Evolutionary conservation across 1,140 invertebrate species (phyloP).

Genomic region (Antheraea mylitta): DNA sequence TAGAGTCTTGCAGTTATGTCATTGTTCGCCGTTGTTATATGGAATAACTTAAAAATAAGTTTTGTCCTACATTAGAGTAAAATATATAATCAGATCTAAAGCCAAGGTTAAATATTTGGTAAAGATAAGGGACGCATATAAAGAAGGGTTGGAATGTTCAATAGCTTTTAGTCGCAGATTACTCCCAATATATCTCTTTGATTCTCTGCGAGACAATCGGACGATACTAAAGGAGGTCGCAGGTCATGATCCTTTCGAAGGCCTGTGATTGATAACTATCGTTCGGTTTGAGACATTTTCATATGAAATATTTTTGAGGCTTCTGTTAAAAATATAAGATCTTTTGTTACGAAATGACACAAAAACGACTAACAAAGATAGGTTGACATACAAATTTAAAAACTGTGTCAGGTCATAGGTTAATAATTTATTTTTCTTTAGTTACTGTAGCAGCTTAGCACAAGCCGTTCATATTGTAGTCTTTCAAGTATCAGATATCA

Average conservation of each 20-base stretch:
- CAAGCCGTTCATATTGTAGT: too few species aligned
- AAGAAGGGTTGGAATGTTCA: neutral
- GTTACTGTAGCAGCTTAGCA: too few species aligned
- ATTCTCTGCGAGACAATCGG: conserved; percentile 10
- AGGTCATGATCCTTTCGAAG: neutral
- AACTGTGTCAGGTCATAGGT: too few species aligned
- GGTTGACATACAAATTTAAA: too few species aligned
- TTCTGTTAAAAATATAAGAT: neutral
- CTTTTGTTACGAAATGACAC: neutral
- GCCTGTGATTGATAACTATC: neutral
- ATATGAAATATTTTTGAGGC: neutral
- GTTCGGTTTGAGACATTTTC: neutral
- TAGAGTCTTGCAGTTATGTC: too few species aligned
- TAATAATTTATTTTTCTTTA: too few species aligned
- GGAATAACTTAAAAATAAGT: too few species aligned
- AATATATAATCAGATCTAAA: neutral
- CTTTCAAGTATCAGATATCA: too few species aligned
- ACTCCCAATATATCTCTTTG: conserved; percentile 2
- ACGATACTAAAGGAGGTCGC: neutral
- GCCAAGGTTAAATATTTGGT: neutral
- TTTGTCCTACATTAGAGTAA: too few species aligned
- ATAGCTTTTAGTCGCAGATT: neutral
- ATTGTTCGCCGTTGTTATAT: too few species aligned
- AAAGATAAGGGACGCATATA: neutral
- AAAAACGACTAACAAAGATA: neutral